Percentiles rank a stretch among this genome's conserved stretches.
These are phyloP conservation scores for Drosophila melanocephala DNA, from an alignment of 2,888 invertebrate genomes.

Conservation along the genomic window DNA sequence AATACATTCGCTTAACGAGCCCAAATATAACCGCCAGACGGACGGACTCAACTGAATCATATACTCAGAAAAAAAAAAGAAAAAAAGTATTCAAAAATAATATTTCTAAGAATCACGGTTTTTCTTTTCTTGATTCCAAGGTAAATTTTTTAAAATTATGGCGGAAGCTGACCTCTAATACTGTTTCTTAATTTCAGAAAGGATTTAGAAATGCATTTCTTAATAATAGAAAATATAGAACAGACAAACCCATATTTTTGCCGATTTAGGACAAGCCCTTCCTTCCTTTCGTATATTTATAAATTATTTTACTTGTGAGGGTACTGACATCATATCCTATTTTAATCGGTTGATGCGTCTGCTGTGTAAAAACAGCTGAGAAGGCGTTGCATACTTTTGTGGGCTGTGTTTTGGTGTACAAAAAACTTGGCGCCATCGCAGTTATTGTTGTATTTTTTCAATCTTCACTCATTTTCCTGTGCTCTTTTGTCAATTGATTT, in stretches of 20 bases:
- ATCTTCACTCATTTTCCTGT: slow-evolving; percentile 20
- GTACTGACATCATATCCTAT: neutral
- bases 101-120: too few relatives aligned
- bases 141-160: too few relatives aligned
- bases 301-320: neutral
- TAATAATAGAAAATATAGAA: too few relatives aligned
- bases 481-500: slow-evolving; percentile 49
- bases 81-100: too few relatives aligned
- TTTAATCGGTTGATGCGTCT: neutral
- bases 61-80: neutral
- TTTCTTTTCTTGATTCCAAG: too few relatives aligned
- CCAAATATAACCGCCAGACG: neutral
- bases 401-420: slow-evolving; percentile 1
- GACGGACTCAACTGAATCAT: neutral
- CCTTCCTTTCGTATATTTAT: neutral
- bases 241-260: neutral
- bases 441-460: neutral
- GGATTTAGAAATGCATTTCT: too few relatives aligned
- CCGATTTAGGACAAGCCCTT: neutral
- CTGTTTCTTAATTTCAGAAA: too few relatives aligned
- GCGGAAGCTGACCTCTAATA: too few relatives aligned
- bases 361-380: slow-evolving; percentile 17
- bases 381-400: slow-evolving; percentile 59
- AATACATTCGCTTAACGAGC: neutral
- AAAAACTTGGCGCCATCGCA: slow-evolving; percentile 15